phyloP scores from a whole-genome alignment of 2,113 vertebrate genomes.

The Clarias magur region DNA sequence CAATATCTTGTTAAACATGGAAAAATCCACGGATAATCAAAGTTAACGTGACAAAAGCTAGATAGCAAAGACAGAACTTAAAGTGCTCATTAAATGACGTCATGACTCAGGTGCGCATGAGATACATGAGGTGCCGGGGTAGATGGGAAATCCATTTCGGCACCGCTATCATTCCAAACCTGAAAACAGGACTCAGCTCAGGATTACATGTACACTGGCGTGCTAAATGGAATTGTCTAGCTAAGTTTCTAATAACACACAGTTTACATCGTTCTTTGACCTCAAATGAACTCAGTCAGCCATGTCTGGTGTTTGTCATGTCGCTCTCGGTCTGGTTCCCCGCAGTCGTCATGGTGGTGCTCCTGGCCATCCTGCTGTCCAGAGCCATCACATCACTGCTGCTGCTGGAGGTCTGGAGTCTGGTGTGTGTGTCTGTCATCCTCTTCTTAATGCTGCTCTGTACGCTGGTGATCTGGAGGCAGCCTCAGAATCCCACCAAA shows the following conservation, averaged over 20 bases:
- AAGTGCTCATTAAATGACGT: neutral
- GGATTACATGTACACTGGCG: neutral
- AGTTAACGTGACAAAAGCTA: neutral
- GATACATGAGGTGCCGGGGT: neutral
- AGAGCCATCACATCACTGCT: constrained; percentile 64
- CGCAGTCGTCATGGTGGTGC: constrained; percentile 67
- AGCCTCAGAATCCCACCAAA: constrained; percentile 76
- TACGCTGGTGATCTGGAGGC: constrained; percentile 74
- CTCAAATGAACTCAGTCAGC: neutral
- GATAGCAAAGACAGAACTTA: neutral
- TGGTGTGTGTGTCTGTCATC: constrained; percentile 66
- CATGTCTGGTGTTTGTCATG: neutral
- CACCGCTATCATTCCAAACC: neutral
- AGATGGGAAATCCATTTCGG: neutral
- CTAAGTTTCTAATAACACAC: neutral
- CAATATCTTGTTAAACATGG: neutral
- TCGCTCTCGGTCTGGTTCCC: neutral
- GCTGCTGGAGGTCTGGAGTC: constrained; percentile 66
- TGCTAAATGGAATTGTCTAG: neutral
- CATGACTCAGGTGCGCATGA: neutral
- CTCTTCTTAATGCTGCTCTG: constrained; percentile 62
- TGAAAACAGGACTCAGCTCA: neutral
- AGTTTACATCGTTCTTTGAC: neutral
- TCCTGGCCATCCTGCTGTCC: constrained; percentile 65
- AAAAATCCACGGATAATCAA: neutral